A percentile compares a stretch with the other conserved stretches of the same genome.
Conservation (phyloP, 1,140 invertebrate genomes). For the Hormaphis cornu region DNA sequence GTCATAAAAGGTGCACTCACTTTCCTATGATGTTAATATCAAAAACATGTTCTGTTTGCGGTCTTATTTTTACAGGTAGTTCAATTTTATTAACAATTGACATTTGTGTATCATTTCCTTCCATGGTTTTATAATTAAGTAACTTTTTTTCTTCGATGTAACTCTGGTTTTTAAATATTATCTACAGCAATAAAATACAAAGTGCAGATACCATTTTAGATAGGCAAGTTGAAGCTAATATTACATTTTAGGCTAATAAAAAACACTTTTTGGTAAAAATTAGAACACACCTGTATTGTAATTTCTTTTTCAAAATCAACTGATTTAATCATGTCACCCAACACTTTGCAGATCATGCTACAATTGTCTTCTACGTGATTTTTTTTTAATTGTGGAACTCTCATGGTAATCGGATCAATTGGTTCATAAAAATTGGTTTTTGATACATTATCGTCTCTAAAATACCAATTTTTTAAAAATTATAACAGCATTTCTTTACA, state of each 20-base stretch:
- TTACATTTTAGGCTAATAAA: background rate
- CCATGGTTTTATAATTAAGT: background rate
- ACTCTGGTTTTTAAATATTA: slow-evolving; percentile 21
- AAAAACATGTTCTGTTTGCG: slow-evolving; percentile 9
- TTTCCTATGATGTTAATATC: slow-evolving; percentile 11
- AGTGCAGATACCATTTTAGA: background rate
- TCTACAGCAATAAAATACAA: background rate
- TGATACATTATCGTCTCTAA: no score
- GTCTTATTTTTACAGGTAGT: background rate
- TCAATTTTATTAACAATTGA: slow-evolving; percentile 2
- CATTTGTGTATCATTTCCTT: slow-evolving; percentile 1
- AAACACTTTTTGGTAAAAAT: background rate
- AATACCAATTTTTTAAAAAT: no score
- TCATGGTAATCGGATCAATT: background rate
- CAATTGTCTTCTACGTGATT: no score
- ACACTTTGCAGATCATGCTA: background rate
- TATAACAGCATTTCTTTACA: no score
- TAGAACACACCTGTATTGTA: background rate
- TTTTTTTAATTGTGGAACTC: background rate
- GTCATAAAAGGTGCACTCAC: background rate
- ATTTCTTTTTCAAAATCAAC: background rate
- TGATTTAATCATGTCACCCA: slow-evolving; percentile 9
- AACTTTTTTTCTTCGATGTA: background rate
- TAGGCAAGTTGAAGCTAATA: background rate
- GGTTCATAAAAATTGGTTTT: no score